Percentiles rank a stretch among this genome's conserved stretches.
These are phyloP conservation scores for Nycticryphes semicollaris DNA, from an alignment of 2,113 vertebrate species.

Conservation along the genomic window DNA sequence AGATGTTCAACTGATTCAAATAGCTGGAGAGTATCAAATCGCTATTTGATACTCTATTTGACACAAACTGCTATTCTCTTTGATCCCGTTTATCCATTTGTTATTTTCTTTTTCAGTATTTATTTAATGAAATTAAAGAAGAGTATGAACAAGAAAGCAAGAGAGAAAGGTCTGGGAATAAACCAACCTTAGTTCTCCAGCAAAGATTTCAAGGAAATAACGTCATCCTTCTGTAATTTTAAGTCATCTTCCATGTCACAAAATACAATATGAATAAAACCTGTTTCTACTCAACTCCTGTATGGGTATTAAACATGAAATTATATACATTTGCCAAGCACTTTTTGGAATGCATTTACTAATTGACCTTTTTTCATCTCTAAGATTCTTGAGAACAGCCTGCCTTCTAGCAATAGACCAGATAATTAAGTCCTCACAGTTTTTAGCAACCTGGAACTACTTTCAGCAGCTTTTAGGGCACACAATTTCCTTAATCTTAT, in stretches of 20 bases:
- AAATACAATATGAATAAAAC: background rate
- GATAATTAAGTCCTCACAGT: background rate
- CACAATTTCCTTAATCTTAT: background rate
- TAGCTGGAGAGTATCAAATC: background rate
- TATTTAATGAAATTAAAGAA: background rate
- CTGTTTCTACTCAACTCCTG: background rate
- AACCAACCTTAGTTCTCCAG: background rate
- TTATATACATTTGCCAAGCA: background rate
- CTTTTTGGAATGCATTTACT: background rate
- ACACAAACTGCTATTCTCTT: background rate
- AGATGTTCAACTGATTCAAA: background rate
- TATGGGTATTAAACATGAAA: background rate
- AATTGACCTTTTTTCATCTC: background rate
- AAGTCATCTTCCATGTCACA: background rate
- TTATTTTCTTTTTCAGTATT: background rate
- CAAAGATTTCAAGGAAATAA: background rate
- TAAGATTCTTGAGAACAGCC: background rate
- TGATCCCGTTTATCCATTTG: background rate
- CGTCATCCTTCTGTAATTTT: background rate
- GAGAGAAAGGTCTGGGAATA: background rate
- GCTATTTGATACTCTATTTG: background rate
- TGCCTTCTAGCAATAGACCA: background rate
- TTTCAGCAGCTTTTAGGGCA: background rate
- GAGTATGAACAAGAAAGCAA: background rate
- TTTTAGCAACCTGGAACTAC: background rate